Base-by-base conservation (phyloP, 2,888 invertebrate genomes). In the Heliconius ismenius region DNA sequence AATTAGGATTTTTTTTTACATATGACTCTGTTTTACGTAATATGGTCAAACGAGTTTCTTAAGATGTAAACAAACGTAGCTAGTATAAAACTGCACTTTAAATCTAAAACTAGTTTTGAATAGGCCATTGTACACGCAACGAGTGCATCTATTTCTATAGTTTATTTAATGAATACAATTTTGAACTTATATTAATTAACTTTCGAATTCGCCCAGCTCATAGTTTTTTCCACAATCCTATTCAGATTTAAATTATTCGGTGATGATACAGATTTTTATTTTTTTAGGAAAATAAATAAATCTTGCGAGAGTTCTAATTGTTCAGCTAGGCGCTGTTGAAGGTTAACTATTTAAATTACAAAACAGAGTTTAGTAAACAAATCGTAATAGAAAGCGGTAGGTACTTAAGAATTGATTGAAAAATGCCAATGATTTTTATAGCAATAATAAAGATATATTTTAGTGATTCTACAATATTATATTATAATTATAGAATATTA, bases 341-440 rank as follows among this genome's bases (percentile, higher is more conserved):
- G 65, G 65, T n/a, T 65, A 39, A 65, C n/a, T 65, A 65, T 65
- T 65, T 24, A 65, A 13, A n/a, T 65, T 65, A 65, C 65, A 65
- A 65, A 65, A 65, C 65, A n/a, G 13, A 65, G n/a, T n/a, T 65
- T 39, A 13, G 64, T 64, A 32, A 11, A 65, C 36, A 24, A 65
- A 65, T 65, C n/a, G 65, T 39, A 65, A 24, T 65, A 39, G 65
- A 65, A 65, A 65, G 65, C 65, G 65, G 36, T 36, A 39, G 65
- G 24, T 36, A 65, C n/a, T 65, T 39, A 24, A 39, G 11, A n/a
- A 65, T 39, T 13, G 4, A 65, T 24, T 39, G n/a, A 36, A 24
- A 39, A 36, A 18, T 21, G 10, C 24, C 24, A 64, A 32, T 21
- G 10, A 18, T 64, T 32, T 64, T 64, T 32, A 32, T 21, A 24